Conservation (phyloP, 1,140 invertebrate species). For the Phthorimaea operculella region DNA sequence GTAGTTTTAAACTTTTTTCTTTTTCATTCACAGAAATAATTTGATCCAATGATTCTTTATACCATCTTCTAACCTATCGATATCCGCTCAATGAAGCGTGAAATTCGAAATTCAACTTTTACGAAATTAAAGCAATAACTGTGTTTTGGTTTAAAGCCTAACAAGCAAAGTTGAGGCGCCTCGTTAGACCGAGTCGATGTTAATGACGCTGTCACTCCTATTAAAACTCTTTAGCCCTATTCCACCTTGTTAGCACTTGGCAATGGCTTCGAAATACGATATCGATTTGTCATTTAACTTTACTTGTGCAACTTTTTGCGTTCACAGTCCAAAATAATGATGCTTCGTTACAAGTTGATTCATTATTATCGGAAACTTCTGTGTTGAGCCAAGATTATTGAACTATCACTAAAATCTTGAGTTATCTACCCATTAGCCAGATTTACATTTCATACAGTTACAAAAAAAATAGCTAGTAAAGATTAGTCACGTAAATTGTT, state of each 20-base stretch:
- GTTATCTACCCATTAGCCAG: no score
- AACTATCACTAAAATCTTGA: no score
- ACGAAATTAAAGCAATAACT: conserved; percentile 15
- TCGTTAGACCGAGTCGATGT: conserved; percentile 29
- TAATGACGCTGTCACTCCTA: conserved; percentile 34
- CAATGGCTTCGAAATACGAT: conserved; percentile 20
- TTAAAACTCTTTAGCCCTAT: conserved; percentile 33
- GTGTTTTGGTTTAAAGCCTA: conserved; percentile 34
- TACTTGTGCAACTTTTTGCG: background rate
- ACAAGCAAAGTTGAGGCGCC: conserved; percentile 36
- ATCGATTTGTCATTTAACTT: conserved; percentile 15
- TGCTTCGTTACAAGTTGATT: no score
- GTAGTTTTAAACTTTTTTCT: no score
- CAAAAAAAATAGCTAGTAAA: no score
- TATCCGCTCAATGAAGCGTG: background rate
- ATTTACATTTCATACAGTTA: no score
- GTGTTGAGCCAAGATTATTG: no score
- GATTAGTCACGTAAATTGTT: no score
- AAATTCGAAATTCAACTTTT: conserved; percentile 1
- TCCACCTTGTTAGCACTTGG: conserved; percentile 23
- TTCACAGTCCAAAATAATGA: background rate
- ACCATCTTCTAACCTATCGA: background rate
- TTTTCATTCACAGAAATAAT: no score
- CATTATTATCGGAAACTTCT: no score
- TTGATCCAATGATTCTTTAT: no score